These are phyloP conservation scores for Danio kyathit DNA, from an alignment of 2,797 vertebrate genomes.

Conservation along the genomic window DNA sequence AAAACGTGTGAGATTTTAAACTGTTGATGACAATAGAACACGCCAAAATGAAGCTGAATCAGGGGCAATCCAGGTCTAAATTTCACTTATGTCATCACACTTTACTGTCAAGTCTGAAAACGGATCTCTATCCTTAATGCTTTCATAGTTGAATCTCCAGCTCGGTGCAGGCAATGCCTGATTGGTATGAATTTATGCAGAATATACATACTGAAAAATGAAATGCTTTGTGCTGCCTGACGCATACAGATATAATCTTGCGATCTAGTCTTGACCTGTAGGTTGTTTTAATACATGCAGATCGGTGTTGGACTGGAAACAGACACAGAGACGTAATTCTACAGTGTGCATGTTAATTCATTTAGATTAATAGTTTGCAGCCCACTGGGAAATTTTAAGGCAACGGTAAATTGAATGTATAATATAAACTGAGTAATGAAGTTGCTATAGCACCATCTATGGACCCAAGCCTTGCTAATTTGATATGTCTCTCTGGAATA, in stretches of 20 bases:
- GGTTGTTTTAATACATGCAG: conserved; percentile 37
- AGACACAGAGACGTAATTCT: conserved; percentile 31
- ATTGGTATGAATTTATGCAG: conserved; percentile 40
- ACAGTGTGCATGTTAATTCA: conserved; percentile 35
- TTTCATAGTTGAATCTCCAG: not conserved
- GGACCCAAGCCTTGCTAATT: conserved; percentile 31
- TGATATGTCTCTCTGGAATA: conserved; percentile 41
- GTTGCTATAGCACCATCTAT: conserved; percentile 26
- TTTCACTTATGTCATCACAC: conserved; percentile 6
- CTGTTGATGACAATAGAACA: not conserved
- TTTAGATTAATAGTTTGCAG: conserved; percentile 35
- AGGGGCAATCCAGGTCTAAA: not conserved
- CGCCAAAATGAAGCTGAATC: conserved; percentile 19
- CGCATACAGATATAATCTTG: conserved; percentile 34
- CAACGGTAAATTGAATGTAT: conserved; percentile 41
- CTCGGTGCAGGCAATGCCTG: not conserved
- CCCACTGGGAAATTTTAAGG: conserved; percentile 46
- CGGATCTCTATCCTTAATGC: not conserved
- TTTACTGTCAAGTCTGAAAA: conserved; percentile 15
- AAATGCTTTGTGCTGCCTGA: conserved; percentile 19
- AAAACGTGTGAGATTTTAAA: conserved; percentile 11
- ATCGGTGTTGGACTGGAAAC: conserved; percentile 25
- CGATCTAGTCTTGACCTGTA: conserved; percentile 31
- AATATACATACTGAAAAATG: conserved; percentile 6
- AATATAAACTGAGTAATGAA: conserved; percentile 48